These are phyloP conservation scores for Tyria jacobaeae DNA, from an alignment of 2,888 invertebrate species.

Conservation along the genomic window DNA sequence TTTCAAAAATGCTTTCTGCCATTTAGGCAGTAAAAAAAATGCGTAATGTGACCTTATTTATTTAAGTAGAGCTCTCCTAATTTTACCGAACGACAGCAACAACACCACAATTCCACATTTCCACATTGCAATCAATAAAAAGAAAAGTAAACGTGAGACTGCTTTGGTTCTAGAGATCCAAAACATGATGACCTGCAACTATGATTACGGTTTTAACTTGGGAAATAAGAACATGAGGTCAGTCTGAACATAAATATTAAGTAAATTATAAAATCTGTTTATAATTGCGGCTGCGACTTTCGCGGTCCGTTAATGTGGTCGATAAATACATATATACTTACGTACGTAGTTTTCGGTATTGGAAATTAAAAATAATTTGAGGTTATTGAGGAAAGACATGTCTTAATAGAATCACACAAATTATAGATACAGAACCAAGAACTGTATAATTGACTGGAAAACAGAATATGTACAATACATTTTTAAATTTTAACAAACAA, in stretches of 20 bases:
- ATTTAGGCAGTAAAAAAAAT: no score
- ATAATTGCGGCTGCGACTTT: conserved; percentile 26
- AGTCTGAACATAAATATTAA: conserved; percentile 17
- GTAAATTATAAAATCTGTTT: conserved; percentile 17
- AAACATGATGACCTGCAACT: conserved; percentile 30
- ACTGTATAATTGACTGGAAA: no score
- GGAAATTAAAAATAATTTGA: conserved; percentile 6
- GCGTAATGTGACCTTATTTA: no score
- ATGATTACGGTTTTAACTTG: conserved; percentile 16
- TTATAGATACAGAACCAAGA: no score
- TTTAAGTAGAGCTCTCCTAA: no score
- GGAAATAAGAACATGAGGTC: conserved; percentile 24
- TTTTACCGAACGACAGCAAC: no score
- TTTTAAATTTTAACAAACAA: no score
- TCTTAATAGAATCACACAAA: no score
- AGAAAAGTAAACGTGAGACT: conserved; percentile 9
- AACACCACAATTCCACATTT: conserved; percentile 2
- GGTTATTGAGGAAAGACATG: not conserved
- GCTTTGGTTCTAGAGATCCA: conserved; percentile 11
- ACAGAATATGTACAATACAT: no score
- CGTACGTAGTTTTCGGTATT: not conserved
- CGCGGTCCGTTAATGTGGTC: conserved; percentile 21
- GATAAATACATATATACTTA: conserved; percentile 5
- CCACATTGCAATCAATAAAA: conserved; percentile 29
- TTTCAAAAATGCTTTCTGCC: no score